Conservation (phyloP, 1,140 invertebrate species). For the Heliothis subflexa region DNA sequence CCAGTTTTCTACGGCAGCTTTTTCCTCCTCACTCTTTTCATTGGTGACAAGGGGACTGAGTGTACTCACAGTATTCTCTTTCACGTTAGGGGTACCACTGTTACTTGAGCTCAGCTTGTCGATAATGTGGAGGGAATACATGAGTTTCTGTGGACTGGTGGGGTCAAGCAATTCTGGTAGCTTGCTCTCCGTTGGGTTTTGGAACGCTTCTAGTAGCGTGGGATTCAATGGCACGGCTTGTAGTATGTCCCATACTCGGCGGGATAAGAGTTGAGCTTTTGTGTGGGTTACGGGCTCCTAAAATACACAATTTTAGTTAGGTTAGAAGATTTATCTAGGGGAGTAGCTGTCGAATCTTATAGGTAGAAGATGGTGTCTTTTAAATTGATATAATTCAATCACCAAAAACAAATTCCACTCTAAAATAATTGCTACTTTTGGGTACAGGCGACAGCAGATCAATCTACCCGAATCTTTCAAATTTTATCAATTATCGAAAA, state of each 20-base stretch:
- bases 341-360: no score
- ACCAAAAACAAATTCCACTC: no score
- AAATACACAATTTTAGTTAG: conserved; percentile 57
- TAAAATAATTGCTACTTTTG: no score
- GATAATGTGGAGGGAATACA: conserved; percentile 97
- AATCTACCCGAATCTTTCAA: no score
- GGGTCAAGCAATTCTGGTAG: conserved; percentile 93
- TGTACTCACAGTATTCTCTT: conserved; percentile 61
- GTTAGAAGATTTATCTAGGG: no score
- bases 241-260: conserved; percentile 97
- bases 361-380: no score
- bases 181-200: conserved; percentile 89
- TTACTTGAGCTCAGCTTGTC: conserved; percentile 87
- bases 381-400: no score
- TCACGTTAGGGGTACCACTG: conserved; percentile 61
- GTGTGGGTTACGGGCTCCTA: conserved; percentile 93
- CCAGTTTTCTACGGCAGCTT: conserved; percentile 87
- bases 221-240: conserved; percentile 96
- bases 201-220: conserved; percentile 93
- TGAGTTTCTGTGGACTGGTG: conserved; percentile 95
- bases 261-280: conserved; percentile 95
- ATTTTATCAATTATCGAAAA: no score
- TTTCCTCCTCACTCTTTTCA: conserved; percentile 81
- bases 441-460: background rate
- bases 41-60: conserved; percentile 1